Evolutionary conservation across 2,113 vertebrate genomes (phyloP).

Genomic region (Ranitomeya variabilis): DNA sequence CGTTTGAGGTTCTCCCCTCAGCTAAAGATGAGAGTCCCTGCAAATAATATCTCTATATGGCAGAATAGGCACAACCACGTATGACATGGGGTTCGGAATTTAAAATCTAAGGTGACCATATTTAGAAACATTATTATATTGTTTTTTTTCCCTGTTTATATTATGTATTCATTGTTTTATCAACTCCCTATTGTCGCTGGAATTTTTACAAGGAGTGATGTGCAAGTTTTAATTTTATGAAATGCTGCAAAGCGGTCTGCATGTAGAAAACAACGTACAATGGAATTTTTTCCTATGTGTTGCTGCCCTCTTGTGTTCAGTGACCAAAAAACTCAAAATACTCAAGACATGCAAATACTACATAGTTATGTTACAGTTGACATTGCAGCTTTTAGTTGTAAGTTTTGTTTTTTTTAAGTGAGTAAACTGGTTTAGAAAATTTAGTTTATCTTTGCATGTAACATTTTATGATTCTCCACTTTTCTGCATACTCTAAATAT

Average conservation of each 20-base stretch:
- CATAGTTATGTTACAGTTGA: neutral
- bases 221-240: neutral
- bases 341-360: neutral
- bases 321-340: neutral
- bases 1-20: too few species aligned
- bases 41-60: too few species aligned
- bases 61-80: too few species aligned
- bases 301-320: constrained; percentile 19
- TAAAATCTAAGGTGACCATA: too few species aligned
- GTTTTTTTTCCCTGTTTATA: neutral
- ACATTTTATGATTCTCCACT: too few species aligned
- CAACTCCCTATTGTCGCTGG: too few species aligned
- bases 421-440: neutral
- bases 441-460: neutral
- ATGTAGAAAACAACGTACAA: neutral
- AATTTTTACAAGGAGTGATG: neutral
- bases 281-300: neutral
- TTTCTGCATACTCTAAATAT: too few species aligned
- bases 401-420: neutral
- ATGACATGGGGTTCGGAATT: too few species aligned
- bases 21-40: too few species aligned
- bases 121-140: neutral
- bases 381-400: neutral
- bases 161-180: too few species aligned
- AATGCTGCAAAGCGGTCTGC: neutral